phyloP scores from a whole-genome alignment of 2,888 invertebrate species.

The Papilio protenor region DNA sequence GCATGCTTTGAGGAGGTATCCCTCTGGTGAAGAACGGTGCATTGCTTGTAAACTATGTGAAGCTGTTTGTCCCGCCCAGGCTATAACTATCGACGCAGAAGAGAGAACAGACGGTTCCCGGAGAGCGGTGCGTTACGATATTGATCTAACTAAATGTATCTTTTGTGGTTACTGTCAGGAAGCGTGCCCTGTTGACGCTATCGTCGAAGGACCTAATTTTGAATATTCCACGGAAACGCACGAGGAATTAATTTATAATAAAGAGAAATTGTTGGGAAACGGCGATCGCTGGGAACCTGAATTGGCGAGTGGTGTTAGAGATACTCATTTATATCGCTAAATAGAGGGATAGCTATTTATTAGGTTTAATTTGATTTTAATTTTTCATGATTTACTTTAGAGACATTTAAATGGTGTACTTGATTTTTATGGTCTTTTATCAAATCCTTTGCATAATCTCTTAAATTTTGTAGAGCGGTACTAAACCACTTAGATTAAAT shows the following conservation, averaged over 20 bases:
- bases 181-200: constrained; percentile 98
- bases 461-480: not conserved
- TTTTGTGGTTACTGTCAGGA: constrained; percentile 99
- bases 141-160: constrained; percentile 98
- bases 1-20: constrained; percentile 98
- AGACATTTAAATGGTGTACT: not conserved
- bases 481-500: no score
- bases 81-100: constrained; percentile 99
- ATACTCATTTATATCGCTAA: constrained; percentile 74
- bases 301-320: constrained; percentile 94
- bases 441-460: not conserved
- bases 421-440: not conserved
- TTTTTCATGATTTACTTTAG: not conserved
- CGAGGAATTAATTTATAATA: constrained; percentile 99
- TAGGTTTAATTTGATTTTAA: not conserved
- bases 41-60: constrained; percentile 99
- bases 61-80: constrained; percentile 99
- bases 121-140: constrained; percentile 98
- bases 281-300: constrained; percentile 99
- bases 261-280: constrained; percentile 97
- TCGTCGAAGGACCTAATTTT: constrained; percentile 99
- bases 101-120: constrained; percentile 97
- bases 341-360: not conserved
- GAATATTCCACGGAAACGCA: constrained; percentile 99
- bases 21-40: constrained; percentile 99